Evolutionary conservation across 2,888 invertebrate species (phyloP).

Genomic region (Galerucella nymphaeae): DNA sequence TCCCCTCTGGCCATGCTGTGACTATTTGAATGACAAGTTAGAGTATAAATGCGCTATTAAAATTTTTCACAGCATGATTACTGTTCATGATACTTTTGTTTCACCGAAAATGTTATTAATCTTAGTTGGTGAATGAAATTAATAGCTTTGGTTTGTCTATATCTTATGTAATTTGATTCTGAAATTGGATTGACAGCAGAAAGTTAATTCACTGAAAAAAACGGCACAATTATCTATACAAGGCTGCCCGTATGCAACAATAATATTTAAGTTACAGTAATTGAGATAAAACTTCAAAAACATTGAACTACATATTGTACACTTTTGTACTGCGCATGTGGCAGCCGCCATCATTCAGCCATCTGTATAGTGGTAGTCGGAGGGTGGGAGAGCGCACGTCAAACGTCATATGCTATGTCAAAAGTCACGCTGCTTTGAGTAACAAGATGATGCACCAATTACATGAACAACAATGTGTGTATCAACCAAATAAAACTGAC

Average conservation of each 20-base stretch:
- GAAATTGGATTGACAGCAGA: constrained; percentile 1
- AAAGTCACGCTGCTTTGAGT: too few relatives aligned
- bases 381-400: too few relatives aligned
- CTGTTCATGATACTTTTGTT: constrained; percentile 13
- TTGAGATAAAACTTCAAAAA: not conserved
- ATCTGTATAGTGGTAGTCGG: too few relatives aligned
- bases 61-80: constrained; percentile 16
- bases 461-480: too few relatives aligned
- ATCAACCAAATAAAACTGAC: too few relatives aligned
- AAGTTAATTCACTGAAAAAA: not conserved
- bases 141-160: constrained; percentile 12
- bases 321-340: too few relatives aligned
- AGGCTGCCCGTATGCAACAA: not conserved
- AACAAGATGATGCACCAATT: too few relatives aligned
- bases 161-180: not conserved
- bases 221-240: not conserved
- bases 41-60: constrained; percentile 10
- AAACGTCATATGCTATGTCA: too few relatives aligned
- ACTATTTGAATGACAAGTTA: constrained; percentile 10
- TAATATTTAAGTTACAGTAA: not conserved
- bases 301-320: too few relatives aligned
- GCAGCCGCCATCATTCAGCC: too few relatives aligned
- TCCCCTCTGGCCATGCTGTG: not conserved
- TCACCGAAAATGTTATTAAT: constrained; percentile 18
- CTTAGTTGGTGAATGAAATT: constrained; percentile 10